Evolutionary conservation across 2,797 vertebrate species (phyloP), one percentile per base, ranked within the genome.

Genomic region (Acanthurus tractus): DNA sequence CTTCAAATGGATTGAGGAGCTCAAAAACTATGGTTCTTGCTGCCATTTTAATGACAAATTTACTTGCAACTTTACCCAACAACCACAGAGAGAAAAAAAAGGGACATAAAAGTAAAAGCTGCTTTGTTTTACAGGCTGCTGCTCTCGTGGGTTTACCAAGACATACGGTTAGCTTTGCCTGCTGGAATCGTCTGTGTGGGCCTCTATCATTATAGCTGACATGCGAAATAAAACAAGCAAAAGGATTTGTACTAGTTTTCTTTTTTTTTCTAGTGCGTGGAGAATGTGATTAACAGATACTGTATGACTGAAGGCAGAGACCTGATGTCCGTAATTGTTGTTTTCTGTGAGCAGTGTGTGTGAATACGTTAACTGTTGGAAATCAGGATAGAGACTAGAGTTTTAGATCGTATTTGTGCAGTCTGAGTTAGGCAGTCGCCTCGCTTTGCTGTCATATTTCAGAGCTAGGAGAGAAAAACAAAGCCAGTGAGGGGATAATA

Each of bases 131-230:
- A 91, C 88, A 89, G 81, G 63, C 90, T 89, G 86, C 79, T 84
- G 87, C 91, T 94, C 90, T 90, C 83, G 62, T 87, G 90, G 89
- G 93, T 90, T 92, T 90, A 88, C 73, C 22, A 36, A 90, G 79
- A 89, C 88, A 86, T 83, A 86, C 63, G 69, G 80, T 82, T 87
- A 69, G 83, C 78, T 84, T 73, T 67, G 66, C 80, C 71, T 75
- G 65, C 74, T 73, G 77, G 70, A 90, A 88, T 91, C 76, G 85
- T 90, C 62, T 88, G 82, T 82, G 86, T 89, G 89, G 88, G 89
- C 84, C 83, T 92, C 85, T 86, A 92, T 95, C 91, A 94, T 94
- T 93, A 94, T 85, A 88, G 89, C 66, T 91, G 89, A 90, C 85
- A 90, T 94, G 84, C 90, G 90, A 93, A 87, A 87, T 92, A 88